Evolutionary conservation across 2,113 vertebrate species (phyloP), one percentile per base, ranked within the genome.

Genomic region (Morone saxatilis): DNA sequence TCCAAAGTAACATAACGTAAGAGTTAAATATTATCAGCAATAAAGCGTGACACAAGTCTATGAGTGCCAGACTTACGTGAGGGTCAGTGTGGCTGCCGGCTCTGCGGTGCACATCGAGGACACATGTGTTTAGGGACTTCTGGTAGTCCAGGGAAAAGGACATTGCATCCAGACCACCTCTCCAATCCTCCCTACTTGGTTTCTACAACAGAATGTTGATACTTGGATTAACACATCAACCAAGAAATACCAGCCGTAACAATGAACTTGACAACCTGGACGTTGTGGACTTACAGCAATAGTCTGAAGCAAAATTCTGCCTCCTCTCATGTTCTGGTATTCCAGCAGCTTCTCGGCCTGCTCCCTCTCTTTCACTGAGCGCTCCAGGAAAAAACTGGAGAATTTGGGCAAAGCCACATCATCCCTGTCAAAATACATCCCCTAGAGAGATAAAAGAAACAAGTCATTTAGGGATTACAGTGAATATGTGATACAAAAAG

Each of bases 401-500:
- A 96, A 96, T 0, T 93, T 94, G 20, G 92, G 89, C 50, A 96
- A 66, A 31, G 95, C 93, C 14, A 95, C 90, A 54, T 96, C 94
- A 31, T 95, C 95, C 83, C 94, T 87, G 90, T 96, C 94, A 62
- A 96, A 96, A 80, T 94, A 96, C 94, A 95, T 95, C 38, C 94
- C 95, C 95, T 96, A 4, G 6, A 76, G 1, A 73, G 22, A 71
- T 6, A 4, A 66, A 1, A 62, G 10, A 73, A 47, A 50, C 16
- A 25, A 0, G 4, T n/a, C 16, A 4, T 70, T 54, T 14, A 62
- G 3, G 0, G 12, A 59, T 53, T 54, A 10, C 4, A 43, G 9
- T 36, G 11, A 5, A 53, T n/a, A 43, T 0, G 1, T 8, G 2
- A n/a, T 3, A 14, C 0, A 13, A 41, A 40, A 56, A 19, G 25